These are phyloP conservation scores for Kryptolebias marmoratus DNA, from an alignment of 2,113 vertebrate species.

Conservation along the genomic window DNA sequence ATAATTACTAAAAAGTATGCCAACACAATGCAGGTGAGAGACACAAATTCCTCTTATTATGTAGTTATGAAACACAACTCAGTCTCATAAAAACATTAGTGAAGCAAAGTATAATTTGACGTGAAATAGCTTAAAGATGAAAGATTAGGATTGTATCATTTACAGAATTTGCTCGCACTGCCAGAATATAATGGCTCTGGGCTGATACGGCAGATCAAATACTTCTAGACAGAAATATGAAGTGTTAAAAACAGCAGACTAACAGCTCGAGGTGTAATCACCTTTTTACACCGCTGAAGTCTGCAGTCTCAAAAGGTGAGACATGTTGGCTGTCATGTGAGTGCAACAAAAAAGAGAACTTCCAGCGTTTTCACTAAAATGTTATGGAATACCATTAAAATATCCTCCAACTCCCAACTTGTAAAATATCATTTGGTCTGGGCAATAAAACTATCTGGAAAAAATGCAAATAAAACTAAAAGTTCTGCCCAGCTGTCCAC, in stretches of 20 bases:
- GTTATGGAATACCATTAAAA: no score
- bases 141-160: conserved; percentile 26
- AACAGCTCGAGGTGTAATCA: conserved; percentile 20
- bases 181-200: conserved; percentile 10
- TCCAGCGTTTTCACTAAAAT: background rate
- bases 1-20: conserved; percentile 10
- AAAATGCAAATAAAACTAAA: no score
- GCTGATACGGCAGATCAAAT: conserved; percentile 41
- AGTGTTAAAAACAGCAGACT: conserved; percentile 21
- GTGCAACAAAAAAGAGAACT: background rate
- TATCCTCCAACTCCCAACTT: no score
- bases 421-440: no score
- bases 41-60: background rate
- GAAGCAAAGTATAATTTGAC: background rate
- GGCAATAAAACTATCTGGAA: no score
- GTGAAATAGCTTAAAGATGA: conserved; percentile 15
- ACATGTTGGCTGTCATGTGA: conserved; percentile 9
- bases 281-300: conserved; percentile 15
- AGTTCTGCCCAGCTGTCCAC: no score
- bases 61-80: background rate
- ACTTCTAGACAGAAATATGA: conserved; percentile 24
- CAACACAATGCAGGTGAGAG: background rate
- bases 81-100: background rate
- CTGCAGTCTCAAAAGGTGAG: conserved; percentile 15
- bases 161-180: conserved; percentile 30